Conservation (phyloP, 2,797 vertebrate genomes). For the Argyrosomus regius region DNA sequence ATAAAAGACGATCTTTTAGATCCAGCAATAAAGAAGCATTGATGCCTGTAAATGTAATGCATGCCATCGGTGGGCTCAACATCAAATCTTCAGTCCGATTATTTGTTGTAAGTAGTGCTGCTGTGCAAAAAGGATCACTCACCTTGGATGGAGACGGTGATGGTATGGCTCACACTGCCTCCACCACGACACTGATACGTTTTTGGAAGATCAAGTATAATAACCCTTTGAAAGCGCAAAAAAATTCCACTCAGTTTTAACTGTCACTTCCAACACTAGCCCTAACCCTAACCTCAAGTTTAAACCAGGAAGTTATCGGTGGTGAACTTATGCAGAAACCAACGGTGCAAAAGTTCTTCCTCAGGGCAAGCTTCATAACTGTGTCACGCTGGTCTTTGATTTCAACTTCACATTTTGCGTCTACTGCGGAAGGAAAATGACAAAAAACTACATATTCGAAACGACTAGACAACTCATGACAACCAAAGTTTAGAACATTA, state of each 20-base stretch:
- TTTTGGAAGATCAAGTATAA: conserved; percentile 31
- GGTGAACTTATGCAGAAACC: background rate
- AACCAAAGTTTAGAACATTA: background rate
- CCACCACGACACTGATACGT: conserved; percentile 10
- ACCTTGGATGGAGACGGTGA: conserved; percentile 53
- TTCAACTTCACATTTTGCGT: background rate
- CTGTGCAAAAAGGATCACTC: conserved; percentile 16
- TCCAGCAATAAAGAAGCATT: background rate
- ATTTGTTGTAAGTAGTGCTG: background rate
- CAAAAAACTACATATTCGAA: background rate
- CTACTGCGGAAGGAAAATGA: background rate
- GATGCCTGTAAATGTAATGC: background rate
- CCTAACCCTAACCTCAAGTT: background rate
- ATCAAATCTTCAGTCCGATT: background rate
- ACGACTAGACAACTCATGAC: too few species aligned
- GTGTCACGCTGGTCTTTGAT: conserved; percentile 3
- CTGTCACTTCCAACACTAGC: background rate
- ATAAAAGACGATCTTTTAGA: background rate
- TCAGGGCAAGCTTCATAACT: fast-evolving
- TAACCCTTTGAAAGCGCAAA: fast-evolving
- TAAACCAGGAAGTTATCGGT: conserved; percentile 50
- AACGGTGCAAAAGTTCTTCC: background rate
- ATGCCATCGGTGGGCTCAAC: background rate
- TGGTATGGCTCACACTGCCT: fast-evolving
- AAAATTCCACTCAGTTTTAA: background rate